Evolutionary conservation across 2,113 vertebrate species (phyloP), one percentile per base, ranked within the genome.

Genomic region (Aythya baeri): DNA sequence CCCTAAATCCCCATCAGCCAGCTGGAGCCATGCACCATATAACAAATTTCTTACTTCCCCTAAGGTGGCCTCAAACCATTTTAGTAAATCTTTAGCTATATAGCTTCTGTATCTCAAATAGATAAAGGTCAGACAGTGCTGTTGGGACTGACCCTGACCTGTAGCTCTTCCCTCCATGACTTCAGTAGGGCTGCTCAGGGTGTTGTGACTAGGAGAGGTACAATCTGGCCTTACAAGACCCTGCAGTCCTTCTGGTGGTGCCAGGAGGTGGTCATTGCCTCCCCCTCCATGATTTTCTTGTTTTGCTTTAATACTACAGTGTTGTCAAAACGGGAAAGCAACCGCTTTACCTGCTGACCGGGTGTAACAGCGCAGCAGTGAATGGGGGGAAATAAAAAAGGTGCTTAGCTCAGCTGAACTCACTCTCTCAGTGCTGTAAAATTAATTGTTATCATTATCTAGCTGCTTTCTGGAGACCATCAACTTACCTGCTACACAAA

Each of bases 381-480:
- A 71, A 80, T 17, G 14, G 65, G 63, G 62, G 62, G 57, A 87
- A 79, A 95, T 84, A 79, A 94, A 96, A 88, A 92, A 90, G 57
- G 36, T 87, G 89, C 93, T 81, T 87, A 88, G 92, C 84, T 95
- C 93, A 94, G 95, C 96, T 94, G 88, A 94, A 91, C 76, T 82
- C 77, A 43, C 58, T 66, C 70, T 86, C 83, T 91, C 26, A 16
- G 91, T 0, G 5, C 79, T 14, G 13, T 95, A 96, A 92, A 97
- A 97, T 94, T 96, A 97, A 97, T 97, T 95, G 92, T 92, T 88
- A 79, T 94, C 93, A 93, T 96, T 97, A 95, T 94, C 96, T 96
- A 62, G 91, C 91, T 92, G 92, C 84, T 97, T 98, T 97, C 96
- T 96, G 96, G 94, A 97, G 90, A 93, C 91, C 90, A 88, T 95